phyloP scores from a whole-genome alignment of 2,113 vertebrate genomes.

The Origma solitaria region DNA sequence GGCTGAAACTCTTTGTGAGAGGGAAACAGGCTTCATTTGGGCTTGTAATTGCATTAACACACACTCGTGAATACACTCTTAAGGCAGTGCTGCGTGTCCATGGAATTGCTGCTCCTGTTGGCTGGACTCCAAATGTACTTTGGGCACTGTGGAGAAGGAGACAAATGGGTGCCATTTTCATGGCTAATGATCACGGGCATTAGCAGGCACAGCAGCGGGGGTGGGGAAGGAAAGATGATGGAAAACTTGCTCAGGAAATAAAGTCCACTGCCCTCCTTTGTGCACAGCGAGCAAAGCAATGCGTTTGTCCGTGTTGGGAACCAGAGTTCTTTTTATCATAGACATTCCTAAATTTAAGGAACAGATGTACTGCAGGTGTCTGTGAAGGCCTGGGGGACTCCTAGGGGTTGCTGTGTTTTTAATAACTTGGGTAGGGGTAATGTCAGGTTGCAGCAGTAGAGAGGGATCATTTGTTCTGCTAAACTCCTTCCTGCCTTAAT shows the following conservation, averaged over 20 bases:
- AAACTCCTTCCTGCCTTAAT: constrained; percentile 19
- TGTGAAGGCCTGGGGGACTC: not conserved
- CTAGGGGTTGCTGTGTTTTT: not conserved
- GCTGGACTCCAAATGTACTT: not conserved
- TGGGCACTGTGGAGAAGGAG: not conserved
- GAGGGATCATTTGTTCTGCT: not conserved
- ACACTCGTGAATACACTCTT: not conserved
- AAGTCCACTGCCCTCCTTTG: not conserved
- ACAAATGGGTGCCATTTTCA: constrained; percentile 39
- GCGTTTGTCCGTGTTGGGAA: not conserved
- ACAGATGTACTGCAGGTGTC: not conserved
- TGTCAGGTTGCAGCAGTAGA: not conserved
- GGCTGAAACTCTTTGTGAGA: not conserved
- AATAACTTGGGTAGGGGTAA: not conserved
- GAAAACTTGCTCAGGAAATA: not conserved
- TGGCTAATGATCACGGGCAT: not conserved
- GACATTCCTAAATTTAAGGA: not conserved
- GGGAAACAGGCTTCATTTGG: not conserved
- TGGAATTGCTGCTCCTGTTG: not conserved
- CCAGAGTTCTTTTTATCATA: not conserved
- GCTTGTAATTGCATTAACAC: constrained; percentile 34
- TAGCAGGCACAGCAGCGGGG: not conserved
- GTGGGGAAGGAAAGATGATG: not conserved
- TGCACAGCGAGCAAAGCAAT: not conserved
- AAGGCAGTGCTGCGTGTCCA: not conserved